Percentiles rank a stretch among this genome's conserved stretches.
These are phyloP conservation scores for Onychomys arenicola DNA, from an alignment of 2,797 vertebrate genomes.

Conservation along the genomic window DNA sequence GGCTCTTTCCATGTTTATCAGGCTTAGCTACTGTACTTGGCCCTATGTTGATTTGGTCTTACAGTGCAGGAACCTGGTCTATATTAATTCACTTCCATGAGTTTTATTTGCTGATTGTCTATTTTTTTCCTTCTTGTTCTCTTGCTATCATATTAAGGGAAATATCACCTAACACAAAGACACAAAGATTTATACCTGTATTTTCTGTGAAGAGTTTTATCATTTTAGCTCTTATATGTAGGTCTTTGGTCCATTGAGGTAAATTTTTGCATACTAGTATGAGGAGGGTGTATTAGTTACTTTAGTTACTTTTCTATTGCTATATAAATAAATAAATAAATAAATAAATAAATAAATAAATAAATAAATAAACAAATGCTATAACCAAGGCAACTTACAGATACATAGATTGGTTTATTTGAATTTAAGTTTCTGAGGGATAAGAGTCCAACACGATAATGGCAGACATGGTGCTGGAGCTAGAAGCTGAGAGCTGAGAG, in stretches of 20 bases:
- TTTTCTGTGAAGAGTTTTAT: background rate
- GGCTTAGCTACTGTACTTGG: background rate
- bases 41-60: background rate
- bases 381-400: background rate
- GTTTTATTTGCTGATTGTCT: background rate
- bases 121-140: background rate
- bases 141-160: background rate
- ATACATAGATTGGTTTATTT: background rate
- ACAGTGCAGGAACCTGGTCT: background rate
- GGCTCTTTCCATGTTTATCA: background rate
- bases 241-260: background rate
- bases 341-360: too few relatives aligned
- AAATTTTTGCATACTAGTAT: background rate
- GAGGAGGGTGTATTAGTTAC: background rate
- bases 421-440: background rate
- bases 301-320: background rate
- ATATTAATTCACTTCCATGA: background rate
- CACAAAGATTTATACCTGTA: background rate
- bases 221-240: background rate
- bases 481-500: background rate
- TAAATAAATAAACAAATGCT: too few relatives aligned
- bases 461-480: background rate
- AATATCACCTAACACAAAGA: background rate
- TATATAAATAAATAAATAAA: too few relatives aligned
- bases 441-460: background rate